Evolutionary conservation across 1,140 invertebrate genomes (phyloP), one percentile per base, ranked within the genome.

Genomic region (Pseudomyrmex sp.): DNA sequence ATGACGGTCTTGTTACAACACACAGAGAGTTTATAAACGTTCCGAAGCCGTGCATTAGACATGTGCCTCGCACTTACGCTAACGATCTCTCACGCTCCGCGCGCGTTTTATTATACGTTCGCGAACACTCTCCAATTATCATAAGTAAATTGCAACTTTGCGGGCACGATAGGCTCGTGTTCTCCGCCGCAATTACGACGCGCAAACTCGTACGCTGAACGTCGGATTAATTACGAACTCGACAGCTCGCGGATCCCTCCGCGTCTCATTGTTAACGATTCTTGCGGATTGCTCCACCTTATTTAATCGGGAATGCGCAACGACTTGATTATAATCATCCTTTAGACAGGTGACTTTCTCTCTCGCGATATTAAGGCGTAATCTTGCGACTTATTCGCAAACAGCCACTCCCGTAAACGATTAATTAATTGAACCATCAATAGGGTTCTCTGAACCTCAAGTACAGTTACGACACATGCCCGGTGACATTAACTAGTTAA

Each of bases 41-140:
- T 50, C 8, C 76, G 58, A 44, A 56, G 69, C 44, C 56, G 56
- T 59, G 65, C 26, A 65, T 65, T 82, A 82, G 70, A 82, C 61
- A 82, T 82, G 79, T 75, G 79, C 61, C 79, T 82, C 79, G 70
- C 82, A 77, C 52, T 84, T 84, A 79, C 75, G 52, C 74, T 68
- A 84, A 79, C 74, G 74, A 79, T 84, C 82, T 79, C 82, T 77
- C 82, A 84, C 82, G 74, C 74, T 77, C 10, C 63, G 75, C 63
- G 82, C 63, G 65, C 82, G 62, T 85, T 85, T 82, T 83, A 85
- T 85, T 82, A 85, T 80, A 82, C 83, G 77, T 65, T 73, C 58
- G 80, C 44, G 69, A 82, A 82, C 54, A 74, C 83, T 73, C 77
- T 68, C 59, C 69, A 85, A 85, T 85, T 85, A 85, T 85, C 77